Percentiles rank a stretch among this genome's conserved stretches.
Evolutionary conservation across 2,797 vertebrate genomes (phyloP).

Genomic region (Atherinosoma microstoma): DNA sequence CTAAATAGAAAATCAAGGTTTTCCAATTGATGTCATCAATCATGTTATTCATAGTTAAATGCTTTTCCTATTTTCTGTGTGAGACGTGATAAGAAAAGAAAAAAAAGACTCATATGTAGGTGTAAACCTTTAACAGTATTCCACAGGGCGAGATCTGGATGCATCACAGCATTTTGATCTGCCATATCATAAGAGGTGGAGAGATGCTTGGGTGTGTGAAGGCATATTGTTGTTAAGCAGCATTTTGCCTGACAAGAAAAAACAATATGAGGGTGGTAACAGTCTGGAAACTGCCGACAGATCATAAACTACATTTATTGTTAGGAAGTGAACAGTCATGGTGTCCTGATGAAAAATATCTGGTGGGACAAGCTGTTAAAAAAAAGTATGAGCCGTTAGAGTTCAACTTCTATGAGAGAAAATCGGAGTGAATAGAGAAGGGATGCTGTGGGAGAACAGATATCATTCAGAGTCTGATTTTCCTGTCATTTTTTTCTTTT

Average conservation of each 20-base stretch:
- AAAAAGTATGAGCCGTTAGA: constrained; percentile 38
- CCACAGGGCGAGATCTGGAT: constrained; percentile 14
- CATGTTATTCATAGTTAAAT: background rate
- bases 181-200: constrained; percentile 39
- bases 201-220: constrained; percentile 56
- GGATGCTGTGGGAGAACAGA: constrained; percentile 64
- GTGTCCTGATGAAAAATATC: constrained; percentile 57
- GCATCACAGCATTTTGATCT: constrained; percentile 37
- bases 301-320: constrained; percentile 70
- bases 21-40: background rate
- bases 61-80: background rate
- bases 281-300: constrained; percentile 66
- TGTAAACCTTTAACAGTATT: constrained; percentile 12
- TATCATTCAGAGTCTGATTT: constrained; percentile 65
- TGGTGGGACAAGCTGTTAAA: constrained; percentile 52
- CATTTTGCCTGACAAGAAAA: constrained; percentile 63
- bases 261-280: constrained; percentile 39
- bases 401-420: constrained; percentile 57
- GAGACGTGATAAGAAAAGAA: background rate
- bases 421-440: constrained; percentile 63
- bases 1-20: background rate
- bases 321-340: constrained; percentile 61
- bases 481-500: constrained; percentile 1
- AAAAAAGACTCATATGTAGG: constrained; percentile 1
- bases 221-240: constrained; percentile 54